Evolutionary conservation across 2,888 invertebrate genomes (phyloP).

Genomic region (Chrysolina haemoptera): DNA sequence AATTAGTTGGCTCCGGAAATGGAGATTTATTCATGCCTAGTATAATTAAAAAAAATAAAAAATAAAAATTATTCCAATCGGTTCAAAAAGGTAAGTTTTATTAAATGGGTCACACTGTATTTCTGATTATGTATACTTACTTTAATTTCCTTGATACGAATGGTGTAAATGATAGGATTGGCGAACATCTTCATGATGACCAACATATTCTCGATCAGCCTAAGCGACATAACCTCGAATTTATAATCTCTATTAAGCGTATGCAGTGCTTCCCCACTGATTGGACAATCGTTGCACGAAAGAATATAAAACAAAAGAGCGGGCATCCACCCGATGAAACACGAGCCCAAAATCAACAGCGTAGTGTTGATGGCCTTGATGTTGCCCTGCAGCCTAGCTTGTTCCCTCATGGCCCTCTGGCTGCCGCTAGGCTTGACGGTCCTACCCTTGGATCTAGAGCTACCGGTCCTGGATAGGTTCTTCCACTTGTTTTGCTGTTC

Average conservation of each 20-base stretch:
- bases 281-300: constrained; percentile 70
- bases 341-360: constrained; percentile 75
- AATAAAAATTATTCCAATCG: too few species aligned
- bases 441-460: constrained; percentile 60
- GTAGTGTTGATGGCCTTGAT: constrained; percentile 76
- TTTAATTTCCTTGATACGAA: constrained; percentile 78
- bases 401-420: constrained; percentile 58
- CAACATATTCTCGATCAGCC: constrained; percentile 70
- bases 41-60: too few species aligned
- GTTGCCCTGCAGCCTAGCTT: constrained; percentile 69
- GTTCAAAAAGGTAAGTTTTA: too few species aligned
- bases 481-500: constrained; percentile 72
- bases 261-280: constrained; percentile 54
- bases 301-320: constrained; percentile 73
- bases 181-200: constrained; percentile 76
- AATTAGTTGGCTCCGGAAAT: too few species aligned
- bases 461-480: constrained; percentile 67
- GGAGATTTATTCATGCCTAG: too few species aligned
- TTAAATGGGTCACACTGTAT: too few species aligned
- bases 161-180: constrained; percentile 79
- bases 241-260: constrained; percentile 53
- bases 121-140: constrained; percentile 59
- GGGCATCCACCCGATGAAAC: constrained; percentile 76
- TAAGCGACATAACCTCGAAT: constrained; percentile 51
- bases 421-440: constrained; percentile 41